phyloP scores from a whole-genome alignment of 2,797 vertebrate species.

The Morelia viridis region DNA sequence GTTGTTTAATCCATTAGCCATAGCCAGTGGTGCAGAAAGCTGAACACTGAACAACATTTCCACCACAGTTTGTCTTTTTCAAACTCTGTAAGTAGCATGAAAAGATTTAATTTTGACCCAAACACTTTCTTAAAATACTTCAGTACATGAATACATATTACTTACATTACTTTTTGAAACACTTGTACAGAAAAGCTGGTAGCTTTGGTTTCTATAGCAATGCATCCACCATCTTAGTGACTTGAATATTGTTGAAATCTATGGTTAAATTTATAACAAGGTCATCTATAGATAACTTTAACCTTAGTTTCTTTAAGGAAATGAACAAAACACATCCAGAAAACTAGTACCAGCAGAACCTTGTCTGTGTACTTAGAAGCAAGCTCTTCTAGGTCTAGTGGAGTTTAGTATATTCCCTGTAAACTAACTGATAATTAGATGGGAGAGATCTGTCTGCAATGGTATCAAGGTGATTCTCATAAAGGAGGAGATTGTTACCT shows the following conservation, averaged over 20 bases:
- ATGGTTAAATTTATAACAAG: background rate
- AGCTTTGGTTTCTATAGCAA: background rate
- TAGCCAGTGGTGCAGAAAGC: background rate
- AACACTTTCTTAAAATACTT: background rate
- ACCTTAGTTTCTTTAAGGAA: background rate
- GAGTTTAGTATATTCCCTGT: background rate
- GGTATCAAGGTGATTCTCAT: background rate
- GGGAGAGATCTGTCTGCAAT: background rate
- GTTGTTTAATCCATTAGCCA: background rate
- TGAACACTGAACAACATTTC: background rate
- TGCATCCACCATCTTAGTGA: background rate
- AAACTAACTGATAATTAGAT: constrained; percentile 1
- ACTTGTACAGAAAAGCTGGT: background rate
- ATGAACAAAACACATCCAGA: background rate
- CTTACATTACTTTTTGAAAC: background rate
- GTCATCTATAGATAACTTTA: background rate
- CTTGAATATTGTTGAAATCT: background rate
- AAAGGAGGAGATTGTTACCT: background rate
- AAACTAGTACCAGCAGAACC: background rate
- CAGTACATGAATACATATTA: background rate
- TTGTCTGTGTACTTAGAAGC: background rate
- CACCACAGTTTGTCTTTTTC: background rate
- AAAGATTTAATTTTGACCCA: background rate
- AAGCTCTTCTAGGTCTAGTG: background rate
- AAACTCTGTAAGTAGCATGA: background rate